Evolutionary conservation across 2,113 vertebrate genomes (phyloP).

Genomic region (Urocynchramus pylzowi): DNA sequence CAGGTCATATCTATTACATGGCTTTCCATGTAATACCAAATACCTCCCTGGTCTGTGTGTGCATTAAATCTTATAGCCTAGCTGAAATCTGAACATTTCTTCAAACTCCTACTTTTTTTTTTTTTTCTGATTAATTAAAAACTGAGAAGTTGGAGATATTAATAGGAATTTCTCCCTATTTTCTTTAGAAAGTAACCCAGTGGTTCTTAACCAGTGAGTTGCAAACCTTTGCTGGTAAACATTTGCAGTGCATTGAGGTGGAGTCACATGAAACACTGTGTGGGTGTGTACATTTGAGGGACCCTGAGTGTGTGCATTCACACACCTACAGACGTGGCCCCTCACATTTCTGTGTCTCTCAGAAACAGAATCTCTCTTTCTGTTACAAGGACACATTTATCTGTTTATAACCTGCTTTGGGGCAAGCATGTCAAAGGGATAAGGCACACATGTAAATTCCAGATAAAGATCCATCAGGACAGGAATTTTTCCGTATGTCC

Average conservation of each 20-base stretch:
- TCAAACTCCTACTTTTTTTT: not conserved
- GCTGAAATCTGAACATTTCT: not conserved
- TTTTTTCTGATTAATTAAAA: not conserved
- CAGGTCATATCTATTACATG: not conserved
- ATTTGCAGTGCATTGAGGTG: not conserved
- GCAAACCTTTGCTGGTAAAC: not conserved
- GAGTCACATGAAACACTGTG: not conserved
- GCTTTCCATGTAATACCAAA: not conserved
- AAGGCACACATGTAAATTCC: not conserved
- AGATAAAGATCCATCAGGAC: not conserved
- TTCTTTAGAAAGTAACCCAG: not conserved
- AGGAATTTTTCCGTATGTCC: not conserved
- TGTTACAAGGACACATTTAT: not conserved
- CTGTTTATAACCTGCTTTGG: not conserved
- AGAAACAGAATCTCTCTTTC: not conserved
- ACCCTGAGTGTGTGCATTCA: not conserved
- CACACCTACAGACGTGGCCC: not conserved
- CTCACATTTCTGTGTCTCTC: not conserved
- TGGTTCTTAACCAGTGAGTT: not conserved
- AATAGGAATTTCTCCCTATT: not conserved
- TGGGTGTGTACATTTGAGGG: not conserved
- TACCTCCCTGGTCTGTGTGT: not conserved
- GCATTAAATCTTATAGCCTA: not conserved
- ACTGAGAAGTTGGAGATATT: accelerated
- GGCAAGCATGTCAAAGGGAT: not conserved